phyloP scores from a whole-genome alignment of 2,797 vertebrate species.

The Vespertilio murinus region DNA sequence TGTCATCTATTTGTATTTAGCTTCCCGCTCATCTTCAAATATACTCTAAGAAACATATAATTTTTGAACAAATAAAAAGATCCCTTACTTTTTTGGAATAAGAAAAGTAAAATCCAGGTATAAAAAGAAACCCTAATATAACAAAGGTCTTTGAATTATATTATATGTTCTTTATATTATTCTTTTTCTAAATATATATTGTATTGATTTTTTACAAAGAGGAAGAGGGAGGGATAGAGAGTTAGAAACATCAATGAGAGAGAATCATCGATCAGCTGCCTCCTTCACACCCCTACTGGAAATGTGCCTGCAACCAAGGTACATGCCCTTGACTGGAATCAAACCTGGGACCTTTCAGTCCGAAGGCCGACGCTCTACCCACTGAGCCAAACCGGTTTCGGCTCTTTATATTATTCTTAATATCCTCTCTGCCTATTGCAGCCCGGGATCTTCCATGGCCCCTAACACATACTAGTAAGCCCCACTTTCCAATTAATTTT shows the following conservation, averaged over 20 bases:
- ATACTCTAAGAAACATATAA: not conserved
- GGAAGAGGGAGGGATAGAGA: too few relatives aligned
- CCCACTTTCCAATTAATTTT: not conserved
- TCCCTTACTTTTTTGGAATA: not conserved
- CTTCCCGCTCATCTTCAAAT: not conserved
- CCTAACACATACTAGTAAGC: not conserved
- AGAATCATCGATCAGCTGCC: too few relatives aligned
- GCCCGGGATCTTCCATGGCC: not conserved
- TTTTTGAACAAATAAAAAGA: conserved; percentile 2
- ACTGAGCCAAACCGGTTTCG: too few relatives aligned
- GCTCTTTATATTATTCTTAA: not conserved
- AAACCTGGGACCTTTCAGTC: too few relatives aligned
- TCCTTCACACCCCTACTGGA: too few relatives aligned
- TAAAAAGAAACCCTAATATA: not conserved
- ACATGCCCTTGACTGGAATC: too few relatives aligned
- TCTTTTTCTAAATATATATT: too few relatives aligned
- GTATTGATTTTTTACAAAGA: too few relatives aligned
- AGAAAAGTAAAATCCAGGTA: not conserved
- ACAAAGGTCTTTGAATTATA: not conserved
- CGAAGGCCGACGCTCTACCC: too few relatives aligned
- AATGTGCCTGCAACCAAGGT: too few relatives aligned
- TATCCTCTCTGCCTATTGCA: not conserved
- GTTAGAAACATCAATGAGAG: too few relatives aligned
- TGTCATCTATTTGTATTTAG: not conserved
- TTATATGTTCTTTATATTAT: not conserved